A percentile compares a stretch with the other conserved stretches of the same genome.
Conservation (phyloP, 2,888 invertebrate species). For the Apotomis turbidana region DNA sequence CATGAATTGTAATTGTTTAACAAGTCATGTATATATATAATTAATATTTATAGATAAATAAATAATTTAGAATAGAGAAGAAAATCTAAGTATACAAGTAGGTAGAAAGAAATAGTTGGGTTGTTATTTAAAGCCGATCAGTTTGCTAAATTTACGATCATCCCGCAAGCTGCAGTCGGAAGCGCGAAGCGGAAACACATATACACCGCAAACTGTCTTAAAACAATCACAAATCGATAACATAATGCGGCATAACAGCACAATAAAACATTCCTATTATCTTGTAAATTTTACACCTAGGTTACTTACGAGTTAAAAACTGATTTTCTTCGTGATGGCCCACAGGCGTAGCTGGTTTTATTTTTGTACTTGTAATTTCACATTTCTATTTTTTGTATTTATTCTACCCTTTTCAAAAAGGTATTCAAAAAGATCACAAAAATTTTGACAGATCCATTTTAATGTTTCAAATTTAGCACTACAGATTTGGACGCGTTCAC, state of each 20-base stretch:
- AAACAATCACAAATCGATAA: slow-evolving; percentile 70
- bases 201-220: slow-evolving; percentile 54
- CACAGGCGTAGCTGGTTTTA: slow-evolving; percentile 53
- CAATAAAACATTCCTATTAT: slow-evolving; percentile 51
- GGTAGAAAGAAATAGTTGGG: slow-evolving; percentile 13
- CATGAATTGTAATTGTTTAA: background rate
- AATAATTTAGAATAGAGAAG: slow-evolving; percentile 23
- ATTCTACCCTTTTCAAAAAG: slow-evolving; percentile 54
- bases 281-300: slow-evolving; percentile 44
- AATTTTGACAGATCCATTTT: slow-evolving; percentile 71
- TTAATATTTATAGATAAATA: slow-evolving; percentile 2
- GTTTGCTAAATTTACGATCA: slow-evolving; percentile 42
- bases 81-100: slow-evolving; percentile 6
- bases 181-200: slow-evolving; percentile 54
- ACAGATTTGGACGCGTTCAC: slow-evolving; percentile 52
- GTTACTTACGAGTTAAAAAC: slow-evolving; percentile 69
- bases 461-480: slow-evolving; percentile 74
- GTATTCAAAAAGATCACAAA: slow-evolving; percentile 55
- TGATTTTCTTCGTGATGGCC: slow-evolving; percentile 59
- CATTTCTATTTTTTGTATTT: slow-evolving; percentile 65
- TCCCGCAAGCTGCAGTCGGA: slow-evolving; percentile 49
- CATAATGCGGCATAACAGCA: slow-evolving; percentile 65
- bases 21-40: background rate
- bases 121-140: slow-evolving; percentile 37
- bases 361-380: slow-evolving; percentile 65